phyloP scores from a whole-genome alignment of 1,140 invertebrate species.

The Caerostris extrusa region DNA sequence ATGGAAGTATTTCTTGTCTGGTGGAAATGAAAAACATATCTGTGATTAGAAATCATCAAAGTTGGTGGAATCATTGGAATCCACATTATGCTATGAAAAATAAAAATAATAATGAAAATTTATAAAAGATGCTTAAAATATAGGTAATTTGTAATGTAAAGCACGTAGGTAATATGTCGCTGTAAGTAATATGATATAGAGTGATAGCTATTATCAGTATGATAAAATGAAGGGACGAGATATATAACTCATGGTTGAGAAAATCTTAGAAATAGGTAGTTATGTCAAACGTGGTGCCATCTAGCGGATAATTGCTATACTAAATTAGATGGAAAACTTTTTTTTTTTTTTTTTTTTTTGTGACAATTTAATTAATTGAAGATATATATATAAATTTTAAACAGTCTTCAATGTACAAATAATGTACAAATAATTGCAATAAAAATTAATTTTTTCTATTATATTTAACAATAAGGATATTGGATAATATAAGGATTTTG shows the following conservation, averaged over 20 bases:
- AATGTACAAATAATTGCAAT: no score
- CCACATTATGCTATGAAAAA: not conserved
- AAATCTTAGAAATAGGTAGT: not conserved
- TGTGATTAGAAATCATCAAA: conserved; percentile 45
- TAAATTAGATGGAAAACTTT: no score
- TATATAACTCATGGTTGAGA: not conserved
- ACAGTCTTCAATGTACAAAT: no score
- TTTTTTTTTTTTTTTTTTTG: no score
- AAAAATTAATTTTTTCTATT: no score
- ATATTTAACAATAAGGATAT: no score
- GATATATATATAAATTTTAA: no score
- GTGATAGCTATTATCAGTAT: not conserved
- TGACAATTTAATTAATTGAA: no score
- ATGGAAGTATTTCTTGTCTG: not conserved
- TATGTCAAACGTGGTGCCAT: not conserved
- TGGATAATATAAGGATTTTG: no score
- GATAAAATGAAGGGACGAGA: not conserved
- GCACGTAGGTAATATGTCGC: not conserved
- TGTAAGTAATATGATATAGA: not conserved
- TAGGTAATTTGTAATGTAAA: not conserved
- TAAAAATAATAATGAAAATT: no score
- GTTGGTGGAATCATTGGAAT: not conserved
- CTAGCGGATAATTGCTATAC: not conserved
- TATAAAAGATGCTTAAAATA: conserved; percentile 13
- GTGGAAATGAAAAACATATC: conserved; percentile 42